phyloP scores from a whole-genome alignment of 2,888 invertebrate species.

The Eristalinus sepulchralis region DNA sequence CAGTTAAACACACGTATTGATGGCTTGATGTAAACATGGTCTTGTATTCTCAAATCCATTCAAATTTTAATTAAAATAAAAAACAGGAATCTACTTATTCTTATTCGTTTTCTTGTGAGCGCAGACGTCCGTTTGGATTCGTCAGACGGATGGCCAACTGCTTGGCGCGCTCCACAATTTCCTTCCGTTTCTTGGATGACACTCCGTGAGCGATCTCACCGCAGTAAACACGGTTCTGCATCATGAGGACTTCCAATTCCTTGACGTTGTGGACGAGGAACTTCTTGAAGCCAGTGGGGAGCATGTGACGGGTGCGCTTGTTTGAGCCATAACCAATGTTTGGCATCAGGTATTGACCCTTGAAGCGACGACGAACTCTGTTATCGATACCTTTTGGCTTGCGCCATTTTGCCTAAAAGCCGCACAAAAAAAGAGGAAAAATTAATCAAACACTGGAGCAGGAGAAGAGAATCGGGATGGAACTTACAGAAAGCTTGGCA shows the following conservation, averaged over 20 bases:
- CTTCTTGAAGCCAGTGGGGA: slow-evolving; percentile 98
- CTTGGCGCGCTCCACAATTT: slow-evolving; percentile 97
- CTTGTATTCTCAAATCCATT: slow-evolving; percentile 34
- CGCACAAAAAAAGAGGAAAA: no score
- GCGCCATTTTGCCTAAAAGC: slow-evolving; percentile 95
- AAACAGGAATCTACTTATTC: slow-evolving; percentile 75
- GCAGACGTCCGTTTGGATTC: slow-evolving; percentile 96
- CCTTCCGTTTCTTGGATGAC: slow-evolving; percentile 98
- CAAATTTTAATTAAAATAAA: slow-evolving; percentile 71
- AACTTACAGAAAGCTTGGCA: slow-evolving; percentile 93
- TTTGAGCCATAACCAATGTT: slow-evolving; percentile 99
- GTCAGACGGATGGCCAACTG: slow-evolving; percentile 97
- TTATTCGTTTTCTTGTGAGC: slow-evolving; percentile 99
- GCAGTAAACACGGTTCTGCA: slow-evolving; percentile 99
- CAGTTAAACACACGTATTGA: not conserved
- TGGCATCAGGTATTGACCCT: slow-evolving; percentile 99
- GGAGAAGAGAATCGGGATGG: not conserved
- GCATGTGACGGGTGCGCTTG: slow-evolving; percentile 96
- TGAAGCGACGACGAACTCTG: slow-evolving; percentile 98
- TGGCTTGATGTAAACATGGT: not conserved
- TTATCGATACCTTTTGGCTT: slow-evolving; percentile 99
- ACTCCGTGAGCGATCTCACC: slow-evolving; percentile 99
- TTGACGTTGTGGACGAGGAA: slow-evolving; percentile 94
- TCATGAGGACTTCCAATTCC: slow-evolving; percentile 98
- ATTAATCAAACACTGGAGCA: slow-evolving; percentile 29